Conservation (phyloP, 2,888 invertebrate species). For the Tanytarsus gracilentus region DNA sequence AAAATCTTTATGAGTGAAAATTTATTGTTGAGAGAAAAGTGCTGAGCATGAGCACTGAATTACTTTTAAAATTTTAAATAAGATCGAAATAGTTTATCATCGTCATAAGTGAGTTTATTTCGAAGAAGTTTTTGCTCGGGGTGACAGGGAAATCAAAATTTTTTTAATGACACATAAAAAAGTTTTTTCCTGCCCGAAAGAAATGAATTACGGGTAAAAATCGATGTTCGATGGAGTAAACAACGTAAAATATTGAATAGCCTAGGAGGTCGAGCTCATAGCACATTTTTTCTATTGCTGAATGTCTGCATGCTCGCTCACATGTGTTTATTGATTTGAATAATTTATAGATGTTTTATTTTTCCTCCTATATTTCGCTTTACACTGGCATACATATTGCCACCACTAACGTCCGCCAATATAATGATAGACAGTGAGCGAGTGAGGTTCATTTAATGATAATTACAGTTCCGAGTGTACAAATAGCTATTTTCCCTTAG, state of each 20-base stretch:
- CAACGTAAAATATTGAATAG: conserved; percentile 24
- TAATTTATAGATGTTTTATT: conserved; percentile 17
- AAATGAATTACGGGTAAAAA: not conserved
- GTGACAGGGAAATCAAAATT: too few relatives aligned
- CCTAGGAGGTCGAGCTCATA: not conserved
- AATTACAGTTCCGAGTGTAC: conserved; percentile 1
- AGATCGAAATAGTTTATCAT: too few relatives aligned
- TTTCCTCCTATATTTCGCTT: conserved; percentile 8
- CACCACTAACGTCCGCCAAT: not conserved
- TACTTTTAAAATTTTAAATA: too few relatives aligned
- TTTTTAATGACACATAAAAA: too few relatives aligned
- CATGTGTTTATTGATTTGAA: conserved; percentile 29
- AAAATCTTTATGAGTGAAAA: too few relatives aligned
- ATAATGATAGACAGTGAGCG: conserved; percentile 25
- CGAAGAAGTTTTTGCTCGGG: too few relatives aligned
- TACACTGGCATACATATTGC: conserved; percentile 4
- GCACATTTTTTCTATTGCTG: not conserved
- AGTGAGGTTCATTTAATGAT: conserved; percentile 28
- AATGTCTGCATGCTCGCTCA: conserved; percentile 14
- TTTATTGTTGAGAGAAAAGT: too few relatives aligned
- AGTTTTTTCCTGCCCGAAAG: too few relatives aligned
- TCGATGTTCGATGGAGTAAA: conserved; percentile 20
- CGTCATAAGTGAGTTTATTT: too few relatives aligned
- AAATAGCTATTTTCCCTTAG: not conserved
- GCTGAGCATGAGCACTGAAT: too few relatives aligned